phyloP scores from a whole-genome alignment of 2,797 vertebrate genomes.

The Sebastes ruberrimus region DNA sequence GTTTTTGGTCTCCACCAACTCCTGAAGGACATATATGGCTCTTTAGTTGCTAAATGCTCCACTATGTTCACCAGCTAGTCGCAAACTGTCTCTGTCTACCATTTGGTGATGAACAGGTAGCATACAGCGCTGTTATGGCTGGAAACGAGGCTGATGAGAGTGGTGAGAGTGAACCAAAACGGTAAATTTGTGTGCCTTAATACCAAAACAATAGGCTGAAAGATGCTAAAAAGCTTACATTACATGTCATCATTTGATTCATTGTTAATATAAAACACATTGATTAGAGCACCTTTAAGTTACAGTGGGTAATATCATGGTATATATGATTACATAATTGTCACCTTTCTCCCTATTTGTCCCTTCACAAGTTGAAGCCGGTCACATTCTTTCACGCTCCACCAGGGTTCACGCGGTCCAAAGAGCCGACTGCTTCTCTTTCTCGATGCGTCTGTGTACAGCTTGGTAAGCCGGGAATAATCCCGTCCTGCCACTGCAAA shows the following conservation, averaged over 20 bases:
- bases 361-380: background rate
- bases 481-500: constrained; percentile 65
- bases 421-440: constrained; percentile 47
- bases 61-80: background rate
- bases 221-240: background rate
- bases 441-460: constrained; percentile 45
- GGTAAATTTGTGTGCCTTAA: background rate
- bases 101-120: background rate
- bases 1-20: constrained; percentile 15
- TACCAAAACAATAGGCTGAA: background rate
- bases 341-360: background rate
- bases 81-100: background rate
- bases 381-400: constrained; percentile 78
- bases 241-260: background rate
- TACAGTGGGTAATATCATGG: background rate
- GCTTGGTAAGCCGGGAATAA: constrained; percentile 63
- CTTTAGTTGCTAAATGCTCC: background rate
- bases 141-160: no score
- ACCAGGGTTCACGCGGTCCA: constrained; percentile 56
- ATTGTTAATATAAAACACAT: background rate
- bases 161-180: background rate
- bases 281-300: background rate
- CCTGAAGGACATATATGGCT: background rate
- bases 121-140: background rate
- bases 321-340: background rate